Evolutionary conservation across 1,140 invertebrate species (phyloP).

Genomic region (Brachionus rotundiformis): DNA sequence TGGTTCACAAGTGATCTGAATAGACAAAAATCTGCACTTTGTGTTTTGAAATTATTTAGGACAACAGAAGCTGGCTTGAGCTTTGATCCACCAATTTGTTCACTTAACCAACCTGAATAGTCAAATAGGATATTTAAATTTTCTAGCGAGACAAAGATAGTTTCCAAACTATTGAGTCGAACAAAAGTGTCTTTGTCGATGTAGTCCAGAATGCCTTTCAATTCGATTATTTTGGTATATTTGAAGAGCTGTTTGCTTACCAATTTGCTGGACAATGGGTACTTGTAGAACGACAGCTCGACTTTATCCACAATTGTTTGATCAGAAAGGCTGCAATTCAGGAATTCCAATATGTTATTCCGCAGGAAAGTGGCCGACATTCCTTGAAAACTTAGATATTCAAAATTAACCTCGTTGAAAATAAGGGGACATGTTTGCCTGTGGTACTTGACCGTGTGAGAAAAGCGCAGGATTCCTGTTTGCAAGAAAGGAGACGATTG

Average conservation of each 20-base stretch:
- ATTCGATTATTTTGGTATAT: neutral
- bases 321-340: neutral
- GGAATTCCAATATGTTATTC: neutral
- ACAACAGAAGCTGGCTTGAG: too few species aligned
- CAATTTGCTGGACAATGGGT: neutral
- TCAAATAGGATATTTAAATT: neutral
- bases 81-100: too few species aligned
- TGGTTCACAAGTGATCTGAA: neutral
- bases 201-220: neutral
- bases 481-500: too few species aligned
- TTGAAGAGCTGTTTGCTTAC: neutral
- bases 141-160: neutral
- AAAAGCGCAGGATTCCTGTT: too few species aligned
- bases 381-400: neutral
- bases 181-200: neutral
- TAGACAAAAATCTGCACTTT: neutral
- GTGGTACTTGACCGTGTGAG: neutral
- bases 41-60: too few species aligned
- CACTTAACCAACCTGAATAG: neutral
- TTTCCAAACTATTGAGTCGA: neutral
- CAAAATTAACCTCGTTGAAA: neutral
- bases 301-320: neutral
- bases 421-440: neutral
- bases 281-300: neutral
- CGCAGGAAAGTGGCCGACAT: neutral